Conservation (phyloP, 2,888 invertebrate genomes). For the Athalia rosae region DNA sequence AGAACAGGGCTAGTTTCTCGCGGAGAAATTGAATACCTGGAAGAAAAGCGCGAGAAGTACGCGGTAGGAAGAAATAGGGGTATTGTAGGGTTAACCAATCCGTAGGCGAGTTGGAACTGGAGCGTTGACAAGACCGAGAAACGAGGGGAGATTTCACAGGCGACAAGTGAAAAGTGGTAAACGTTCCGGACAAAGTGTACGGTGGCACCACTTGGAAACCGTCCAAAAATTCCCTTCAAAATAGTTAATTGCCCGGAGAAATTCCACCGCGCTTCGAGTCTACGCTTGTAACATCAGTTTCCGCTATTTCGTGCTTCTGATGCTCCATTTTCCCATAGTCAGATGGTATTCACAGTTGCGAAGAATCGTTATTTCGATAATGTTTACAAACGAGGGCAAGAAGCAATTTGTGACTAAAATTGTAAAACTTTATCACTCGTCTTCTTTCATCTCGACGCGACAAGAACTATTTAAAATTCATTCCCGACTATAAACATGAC, state of each 20-base stretch:
- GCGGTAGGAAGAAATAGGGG: too few species aligned
- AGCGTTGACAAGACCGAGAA: constrained; percentile 25
- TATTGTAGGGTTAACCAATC: constrained; percentile 24
- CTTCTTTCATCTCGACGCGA: too few species aligned
- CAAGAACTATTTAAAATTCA: too few species aligned
- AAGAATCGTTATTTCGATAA: constrained; percentile 11
- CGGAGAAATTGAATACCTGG: too few species aligned
- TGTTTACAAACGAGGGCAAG: neutral
- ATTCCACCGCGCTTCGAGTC: constrained; percentile 12
- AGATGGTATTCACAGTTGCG: neutral
- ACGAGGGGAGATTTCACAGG: neutral
- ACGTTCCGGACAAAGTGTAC: constrained; percentile 10
- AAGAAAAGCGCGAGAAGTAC: too few species aligned
- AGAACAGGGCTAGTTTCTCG: too few species aligned
- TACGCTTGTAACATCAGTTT: neutral
- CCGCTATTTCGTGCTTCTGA: neutral
- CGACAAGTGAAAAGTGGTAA: constrained; percentile 38
- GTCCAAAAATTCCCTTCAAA: constrained; percentile 32
- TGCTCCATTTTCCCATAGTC: neutral
- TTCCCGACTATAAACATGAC: neutral
- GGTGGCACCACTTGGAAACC: constrained; percentile 24
- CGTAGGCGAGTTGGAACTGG: constrained; percentile 17
- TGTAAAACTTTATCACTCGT: neutral
- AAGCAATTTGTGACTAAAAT: neutral
- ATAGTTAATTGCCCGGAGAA: constrained; percentile 39